phyloP scores from a whole-genome alignment of 2,113 vertebrate genomes.

The Apeltes quadracus region DNA sequence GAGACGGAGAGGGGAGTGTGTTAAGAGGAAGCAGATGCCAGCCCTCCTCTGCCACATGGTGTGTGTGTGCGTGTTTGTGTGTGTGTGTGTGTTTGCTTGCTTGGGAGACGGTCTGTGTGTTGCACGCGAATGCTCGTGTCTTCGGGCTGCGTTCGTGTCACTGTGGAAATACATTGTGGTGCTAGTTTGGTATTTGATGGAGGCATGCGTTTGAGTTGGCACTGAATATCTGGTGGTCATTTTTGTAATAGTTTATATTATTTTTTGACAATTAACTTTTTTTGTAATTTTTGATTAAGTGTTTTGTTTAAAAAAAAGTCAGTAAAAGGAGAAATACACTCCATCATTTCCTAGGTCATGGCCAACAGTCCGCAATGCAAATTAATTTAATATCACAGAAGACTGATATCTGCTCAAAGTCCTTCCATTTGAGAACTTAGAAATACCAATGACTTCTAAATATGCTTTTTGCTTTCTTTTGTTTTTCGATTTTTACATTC shows the following conservation, averaged over 20 bases:
- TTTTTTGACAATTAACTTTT: background rate
- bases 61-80: too few relatives aligned
- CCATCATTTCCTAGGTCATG: background rate
- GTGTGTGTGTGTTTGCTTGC: too few relatives aligned
- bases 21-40: slow-evolving; percentile 62
- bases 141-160: slow-evolving; percentile 1
- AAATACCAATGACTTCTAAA: too few relatives aligned
- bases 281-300: too few relatives aligned
- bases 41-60: slow-evolving; percentile 55
- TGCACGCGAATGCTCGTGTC: slow-evolving; percentile 1
- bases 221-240: background rate
- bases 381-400: background rate
- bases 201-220: background rate
- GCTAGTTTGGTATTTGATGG: background rate
- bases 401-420: background rate
- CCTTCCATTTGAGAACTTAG: background rate
- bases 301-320: too few relatives aligned
- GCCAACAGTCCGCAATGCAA: background rate
- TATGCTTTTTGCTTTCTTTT: background rate
- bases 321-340: background rate
- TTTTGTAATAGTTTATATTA: background rate
- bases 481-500: background rate
- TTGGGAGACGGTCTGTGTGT: too few relatives aligned
- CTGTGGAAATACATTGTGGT: slow-evolving; percentile 83
- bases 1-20: slow-evolving; percentile 82